phyloP scores from a whole-genome alignment of 2,113 vertebrate species.

The Sylvilagus bachmani region DNA sequence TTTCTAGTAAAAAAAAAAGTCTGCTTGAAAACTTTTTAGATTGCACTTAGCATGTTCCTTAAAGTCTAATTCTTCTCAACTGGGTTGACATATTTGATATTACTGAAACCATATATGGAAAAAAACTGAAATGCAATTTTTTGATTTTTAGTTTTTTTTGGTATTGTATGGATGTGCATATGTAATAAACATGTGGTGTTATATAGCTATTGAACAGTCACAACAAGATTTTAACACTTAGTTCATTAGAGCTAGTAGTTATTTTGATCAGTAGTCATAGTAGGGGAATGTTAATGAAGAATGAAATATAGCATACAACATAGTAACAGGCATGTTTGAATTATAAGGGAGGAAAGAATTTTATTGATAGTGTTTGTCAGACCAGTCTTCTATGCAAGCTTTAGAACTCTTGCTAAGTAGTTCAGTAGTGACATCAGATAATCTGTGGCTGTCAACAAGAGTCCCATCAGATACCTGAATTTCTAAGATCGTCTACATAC shows the following conservation, averaged over 20 bases:
- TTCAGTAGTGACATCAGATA: neutral
- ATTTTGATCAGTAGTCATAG: neutral
- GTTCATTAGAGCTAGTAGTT: neutral
- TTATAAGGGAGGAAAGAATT: neutral
- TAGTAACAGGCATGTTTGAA: neutral
- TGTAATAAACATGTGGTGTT: neutral
- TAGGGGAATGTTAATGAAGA: neutral
- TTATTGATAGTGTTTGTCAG: neutral
- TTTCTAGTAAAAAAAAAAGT: neutral
- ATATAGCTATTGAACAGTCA: neutral
- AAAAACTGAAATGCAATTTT: no score
- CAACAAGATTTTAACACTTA: neutral
- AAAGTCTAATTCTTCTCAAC: slow-evolving; percentile 39
- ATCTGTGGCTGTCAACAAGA: neutral
- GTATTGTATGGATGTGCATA: neutral
- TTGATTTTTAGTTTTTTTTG: neutral
- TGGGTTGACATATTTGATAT: slow-evolving; percentile 24
- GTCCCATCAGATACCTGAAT: neutral
- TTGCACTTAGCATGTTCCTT: neutral
- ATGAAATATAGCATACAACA: neutral
- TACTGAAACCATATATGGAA: neutral
- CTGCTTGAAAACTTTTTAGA: neutral
- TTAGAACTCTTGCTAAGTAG: neutral
- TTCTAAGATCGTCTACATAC: neutral
- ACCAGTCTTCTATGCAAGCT: neutral